A percentile compares a stretch with the other conserved stretches of the same genome.
phyloP scores from a whole-genome alignment of 2,797 vertebrate genomes.

The Oreochromis mossambicus region DNA sequence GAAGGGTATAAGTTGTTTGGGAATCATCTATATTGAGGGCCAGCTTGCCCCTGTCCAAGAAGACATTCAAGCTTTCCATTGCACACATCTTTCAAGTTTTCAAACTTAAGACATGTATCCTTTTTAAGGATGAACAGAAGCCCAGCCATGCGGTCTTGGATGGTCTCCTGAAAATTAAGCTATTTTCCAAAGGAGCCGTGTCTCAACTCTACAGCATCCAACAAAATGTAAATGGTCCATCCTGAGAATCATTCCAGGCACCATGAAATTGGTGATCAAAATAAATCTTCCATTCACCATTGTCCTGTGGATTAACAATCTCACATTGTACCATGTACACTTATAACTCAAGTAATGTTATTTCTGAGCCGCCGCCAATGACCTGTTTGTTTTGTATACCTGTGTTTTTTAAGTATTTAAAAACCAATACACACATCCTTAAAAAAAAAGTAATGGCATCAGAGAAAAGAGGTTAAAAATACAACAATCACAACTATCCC shows the following conservation, averaged over 20 bases:
- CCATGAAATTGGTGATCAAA: not conserved
- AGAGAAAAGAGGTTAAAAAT: not conserved
- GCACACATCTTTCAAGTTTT: too few species aligned
- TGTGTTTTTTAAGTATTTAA: not conserved
- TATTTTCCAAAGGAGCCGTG: not conserved
- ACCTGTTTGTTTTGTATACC: not conserved
- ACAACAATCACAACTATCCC: not conserved
- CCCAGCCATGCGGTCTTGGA: not conserved
- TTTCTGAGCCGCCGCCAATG: accelerated
- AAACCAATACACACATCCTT: not conserved
- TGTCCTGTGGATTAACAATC: not conserved
- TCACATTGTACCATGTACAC: not conserved
- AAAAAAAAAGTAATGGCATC: not conserved
- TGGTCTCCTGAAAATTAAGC: not conserved
- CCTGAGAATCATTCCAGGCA: not conserved
- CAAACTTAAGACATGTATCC: not conserved
- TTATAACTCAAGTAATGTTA: not conserved
- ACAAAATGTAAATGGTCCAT: not conserved
- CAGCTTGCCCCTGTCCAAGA: not conserved
- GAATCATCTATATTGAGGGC: not conserved
- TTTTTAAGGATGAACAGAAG: not conserved
- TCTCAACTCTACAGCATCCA: not conserved
- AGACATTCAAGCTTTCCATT: not conserved
- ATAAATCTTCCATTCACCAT: not conserved
- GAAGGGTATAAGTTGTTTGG: not conserved